Conservation (phyloP, 2,888 invertebrate species). For the Drosophila pseudotalamancana region DNA sequence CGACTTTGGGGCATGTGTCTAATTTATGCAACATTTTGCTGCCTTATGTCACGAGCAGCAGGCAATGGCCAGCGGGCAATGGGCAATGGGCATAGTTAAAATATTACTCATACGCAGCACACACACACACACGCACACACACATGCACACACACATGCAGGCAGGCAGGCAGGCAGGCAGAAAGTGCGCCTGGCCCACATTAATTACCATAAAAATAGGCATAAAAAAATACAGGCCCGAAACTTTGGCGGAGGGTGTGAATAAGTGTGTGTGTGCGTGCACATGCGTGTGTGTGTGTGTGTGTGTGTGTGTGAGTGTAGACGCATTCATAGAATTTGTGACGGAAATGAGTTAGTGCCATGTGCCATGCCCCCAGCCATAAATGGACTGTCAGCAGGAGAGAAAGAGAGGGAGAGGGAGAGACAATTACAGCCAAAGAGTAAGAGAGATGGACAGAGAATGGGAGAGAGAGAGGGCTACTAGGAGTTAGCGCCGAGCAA, state of each 20-base stretch:
- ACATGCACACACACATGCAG: slow-evolving; percentile 16
- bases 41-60: slow-evolving; percentile 29
- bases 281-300: background rate
- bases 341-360: slow-evolving; percentile 76
- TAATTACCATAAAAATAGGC: slow-evolving; percentile 73
- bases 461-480: slow-evolving; percentile 38
- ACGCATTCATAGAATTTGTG: slow-evolving; percentile 73
- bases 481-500: slow-evolving; percentile 29
- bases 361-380: slow-evolving; percentile 56
- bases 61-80: background rate
- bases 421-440: background rate
- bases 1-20: background rate
- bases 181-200: slow-evolving; percentile 60
- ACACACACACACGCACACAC: slow-evolving; percentile 23
- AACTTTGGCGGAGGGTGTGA: slow-evolving; percentile 10
- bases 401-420: too few species aligned
- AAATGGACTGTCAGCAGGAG: slow-evolving; percentile 26
- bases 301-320: slow-evolving; percentile 3
- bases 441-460: background rate
- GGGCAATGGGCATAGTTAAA: slow-evolving; percentile 22
- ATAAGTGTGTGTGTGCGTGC: background rate
- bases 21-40: slow-evolving; percentile 44
- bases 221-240: slow-evolving; percentile 35
- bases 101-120: slow-evolving; percentile 65
- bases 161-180: background rate